Evolutionary conservation across 2,113 vertebrate genomes (phyloP).

Genomic region (Zapornia atra): DNA sequence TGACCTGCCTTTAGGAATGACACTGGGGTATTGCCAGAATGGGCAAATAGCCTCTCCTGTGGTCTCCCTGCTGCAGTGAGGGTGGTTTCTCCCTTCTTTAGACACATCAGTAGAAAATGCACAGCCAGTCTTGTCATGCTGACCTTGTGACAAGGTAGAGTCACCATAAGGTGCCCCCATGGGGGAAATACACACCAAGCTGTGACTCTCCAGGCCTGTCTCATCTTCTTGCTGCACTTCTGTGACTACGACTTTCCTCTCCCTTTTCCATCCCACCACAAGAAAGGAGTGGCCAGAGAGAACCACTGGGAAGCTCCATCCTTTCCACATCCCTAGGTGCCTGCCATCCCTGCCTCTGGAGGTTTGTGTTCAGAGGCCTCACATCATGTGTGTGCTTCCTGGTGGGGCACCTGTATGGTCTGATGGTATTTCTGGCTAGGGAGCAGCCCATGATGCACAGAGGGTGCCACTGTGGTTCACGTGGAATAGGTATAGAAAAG

Average conservation of each 20-base stretch:
- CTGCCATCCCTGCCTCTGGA: not conserved
- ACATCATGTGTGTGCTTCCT: not conserved
- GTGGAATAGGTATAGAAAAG: not conserved
- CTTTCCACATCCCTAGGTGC: not conserved
- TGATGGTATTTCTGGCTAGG: not conserved
- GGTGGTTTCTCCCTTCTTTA: not conserved
- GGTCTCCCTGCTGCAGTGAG: not conserved
- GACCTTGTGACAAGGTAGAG: not conserved
- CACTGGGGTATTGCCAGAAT: not conserved
- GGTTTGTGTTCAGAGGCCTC: not conserved
- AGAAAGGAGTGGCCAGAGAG: not conserved
- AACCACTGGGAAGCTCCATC: not conserved
- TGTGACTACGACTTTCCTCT: not conserved
- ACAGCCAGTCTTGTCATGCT: fast-evolving
- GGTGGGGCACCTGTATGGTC: not conserved
- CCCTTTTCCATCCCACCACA: not conserved
- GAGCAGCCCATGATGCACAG: fast-evolving
- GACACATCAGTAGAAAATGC: not conserved
- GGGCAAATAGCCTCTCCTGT: not conserved
- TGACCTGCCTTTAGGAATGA: not conserved
- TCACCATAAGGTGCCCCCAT: not conserved
- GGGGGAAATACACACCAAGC: not conserved
- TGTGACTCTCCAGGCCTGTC: not conserved
- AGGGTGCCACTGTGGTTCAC: not conserved
- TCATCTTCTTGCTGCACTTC: not conserved